These are phyloP conservation scores for Colinus virginianus DNA, from an alignment of 2,113 vertebrate genomes.

Conservation along the genomic window DNA sequence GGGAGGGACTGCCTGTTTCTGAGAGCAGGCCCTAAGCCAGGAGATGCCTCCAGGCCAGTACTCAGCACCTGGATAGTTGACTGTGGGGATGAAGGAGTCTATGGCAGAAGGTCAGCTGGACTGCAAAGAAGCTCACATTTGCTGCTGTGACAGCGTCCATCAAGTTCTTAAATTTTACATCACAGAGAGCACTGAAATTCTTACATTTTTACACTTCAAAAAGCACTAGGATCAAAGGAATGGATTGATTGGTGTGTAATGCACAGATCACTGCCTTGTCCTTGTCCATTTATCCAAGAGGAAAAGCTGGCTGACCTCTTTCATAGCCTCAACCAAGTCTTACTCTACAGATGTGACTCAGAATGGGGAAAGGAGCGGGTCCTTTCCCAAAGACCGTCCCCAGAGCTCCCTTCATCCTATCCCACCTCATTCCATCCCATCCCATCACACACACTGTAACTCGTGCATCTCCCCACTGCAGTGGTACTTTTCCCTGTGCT, in stretches of 20 bases:
- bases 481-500: neutral
- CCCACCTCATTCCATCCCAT: neutral
- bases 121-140: neutral
- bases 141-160: neutral
- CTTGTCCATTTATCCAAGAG: neutral
- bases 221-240: neutral
- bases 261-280: neutral
- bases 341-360: neutral
- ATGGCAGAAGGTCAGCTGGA: neutral
- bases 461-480: neutral
- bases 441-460: fast-evolving
- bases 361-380: neutral
- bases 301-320: neutral
- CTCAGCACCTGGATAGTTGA: neutral
- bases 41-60: neutral
- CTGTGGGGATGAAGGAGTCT: neutral
- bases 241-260: neutral
- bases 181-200: neutral
- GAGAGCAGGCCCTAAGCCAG: neutral
- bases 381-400: neutral
- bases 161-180: neutral
- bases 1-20: neutral
- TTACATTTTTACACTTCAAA: neutral
- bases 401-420: neutral
- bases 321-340: neutral